Evolutionary conservation across 2,888 invertebrate genomes (phyloP).

Genomic region (Chrysodeixis includens): DNA sequence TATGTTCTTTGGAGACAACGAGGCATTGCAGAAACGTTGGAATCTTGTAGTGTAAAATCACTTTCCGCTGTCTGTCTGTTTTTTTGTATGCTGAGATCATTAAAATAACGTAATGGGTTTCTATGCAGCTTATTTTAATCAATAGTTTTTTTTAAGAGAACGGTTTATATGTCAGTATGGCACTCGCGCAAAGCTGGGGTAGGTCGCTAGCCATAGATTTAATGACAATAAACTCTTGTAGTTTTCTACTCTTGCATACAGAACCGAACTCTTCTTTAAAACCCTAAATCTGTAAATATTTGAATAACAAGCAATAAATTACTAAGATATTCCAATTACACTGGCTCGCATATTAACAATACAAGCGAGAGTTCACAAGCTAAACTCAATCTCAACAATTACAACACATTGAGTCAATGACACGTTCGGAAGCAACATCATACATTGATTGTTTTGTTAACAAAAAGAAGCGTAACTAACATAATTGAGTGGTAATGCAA

Average conservation of each 20-base stretch:
- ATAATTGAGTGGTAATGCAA: constrained; percentile 76
- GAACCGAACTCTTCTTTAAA: background rate
- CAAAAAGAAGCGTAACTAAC: constrained; percentile 70
- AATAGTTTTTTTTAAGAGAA: too few relatives aligned
- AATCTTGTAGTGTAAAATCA: too few relatives aligned
- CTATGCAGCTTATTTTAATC: too few relatives aligned
- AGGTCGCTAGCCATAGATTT: too few relatives aligned
- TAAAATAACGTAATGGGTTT: too few relatives aligned
- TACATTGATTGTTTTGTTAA: constrained; percentile 71
- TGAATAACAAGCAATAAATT: constrained; percentile 25
- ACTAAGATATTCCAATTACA: constrained; percentile 35
- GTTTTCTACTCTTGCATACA: background rate
- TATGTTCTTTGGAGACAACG: too few relatives aligned
- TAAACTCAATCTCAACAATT: constrained; percentile 39
- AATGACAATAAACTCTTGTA: too few relatives aligned
- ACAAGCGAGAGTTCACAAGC: constrained; percentile 49
- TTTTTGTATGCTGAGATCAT: too few relatives aligned
- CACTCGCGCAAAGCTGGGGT: too few relatives aligned
- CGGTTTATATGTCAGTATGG: too few relatives aligned
- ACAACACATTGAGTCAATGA: constrained; percentile 33
- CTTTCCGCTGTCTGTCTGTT: too few relatives aligned
- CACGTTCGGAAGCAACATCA: constrained; percentile 40
- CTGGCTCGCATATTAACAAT: constrained; percentile 27
- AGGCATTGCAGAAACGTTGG: too few relatives aligned
- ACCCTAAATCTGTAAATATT: constrained; percentile 1